phyloP scores from a whole-genome alignment of 2,888 invertebrate genomes.

The Rotaria socialis region DNA sequence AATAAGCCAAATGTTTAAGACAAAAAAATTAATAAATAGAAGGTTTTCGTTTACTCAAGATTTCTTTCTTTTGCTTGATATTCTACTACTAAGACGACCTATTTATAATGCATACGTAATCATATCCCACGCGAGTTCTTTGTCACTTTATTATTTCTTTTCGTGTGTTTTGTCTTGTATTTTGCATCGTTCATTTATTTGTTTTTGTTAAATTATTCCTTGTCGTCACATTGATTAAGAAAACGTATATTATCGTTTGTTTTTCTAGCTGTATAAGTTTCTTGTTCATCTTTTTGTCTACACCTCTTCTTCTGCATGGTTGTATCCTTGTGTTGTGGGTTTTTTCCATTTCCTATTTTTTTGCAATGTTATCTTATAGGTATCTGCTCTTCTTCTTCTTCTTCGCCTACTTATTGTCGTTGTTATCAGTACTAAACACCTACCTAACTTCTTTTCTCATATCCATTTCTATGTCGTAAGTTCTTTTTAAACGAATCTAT shows the following conservation, averaged over 20 bases:
- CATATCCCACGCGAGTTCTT: not conserved
- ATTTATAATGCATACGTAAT: not conserved
- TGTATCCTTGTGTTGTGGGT: not conserved
- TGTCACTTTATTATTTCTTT: not conserved
- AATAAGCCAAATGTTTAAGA: not conserved
- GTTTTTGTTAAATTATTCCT: not conserved
- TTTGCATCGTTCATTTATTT: not conserved
- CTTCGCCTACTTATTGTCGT: not conserved
- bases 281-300: not conserved
- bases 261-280: not conserved
- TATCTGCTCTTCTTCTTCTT: not conserved
- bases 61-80: not conserved
- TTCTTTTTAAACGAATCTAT: conserved; percentile 14
- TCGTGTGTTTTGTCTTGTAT: conserved; percentile 12
- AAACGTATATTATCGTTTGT: not conserved
- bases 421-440: not conserved
- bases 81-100: not conserved
- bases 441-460: not conserved
- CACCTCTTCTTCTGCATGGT: not conserved
- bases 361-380: conserved; percentile 16
- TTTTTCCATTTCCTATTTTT: not conserved
- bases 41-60: not conserved
- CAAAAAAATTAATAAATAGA: not conserved
- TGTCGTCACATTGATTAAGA: not conserved
- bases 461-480: not conserved